These are phyloP conservation scores for Aplodontia rufa DNA, from an alignment of 2,113 vertebrate genomes.

Conservation along the genomic window DNA sequence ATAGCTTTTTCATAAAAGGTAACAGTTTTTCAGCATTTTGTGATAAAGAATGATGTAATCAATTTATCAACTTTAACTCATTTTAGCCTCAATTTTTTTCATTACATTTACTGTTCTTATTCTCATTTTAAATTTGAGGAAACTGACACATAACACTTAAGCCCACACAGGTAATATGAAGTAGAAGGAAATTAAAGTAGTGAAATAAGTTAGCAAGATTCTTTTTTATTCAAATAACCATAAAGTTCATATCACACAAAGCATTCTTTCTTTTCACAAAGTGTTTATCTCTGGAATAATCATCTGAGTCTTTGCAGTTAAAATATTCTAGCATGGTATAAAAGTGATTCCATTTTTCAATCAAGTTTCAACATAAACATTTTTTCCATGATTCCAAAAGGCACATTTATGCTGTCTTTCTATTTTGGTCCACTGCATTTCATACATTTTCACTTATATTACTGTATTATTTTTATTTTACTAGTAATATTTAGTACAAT, in stretches of 20 bases:
- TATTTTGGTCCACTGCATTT: not conserved
- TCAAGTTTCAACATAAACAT: not conserved
- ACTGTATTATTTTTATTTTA: not conserved
- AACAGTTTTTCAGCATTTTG: not conserved
- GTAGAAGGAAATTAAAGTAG: not conserved
- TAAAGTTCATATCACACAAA: not conserved
- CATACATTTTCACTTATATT: not conserved
- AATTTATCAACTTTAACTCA: not conserved
- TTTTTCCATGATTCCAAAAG: not conserved
- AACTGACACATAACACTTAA: not conserved
- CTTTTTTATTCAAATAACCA: not conserved
- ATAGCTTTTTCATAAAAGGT: not conserved
- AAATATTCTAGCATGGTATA: not conserved
- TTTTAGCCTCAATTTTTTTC: not conserved
- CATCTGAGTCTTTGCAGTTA: not conserved
- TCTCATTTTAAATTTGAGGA: not conserved
- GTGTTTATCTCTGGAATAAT: not conserved
- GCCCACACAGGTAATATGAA: not conserved
- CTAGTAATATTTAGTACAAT: not conserved
- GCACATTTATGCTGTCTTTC: not conserved
- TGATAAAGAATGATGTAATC: not conserved
- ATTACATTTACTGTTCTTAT: not conserved
- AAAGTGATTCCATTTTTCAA: not conserved
- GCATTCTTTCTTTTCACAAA: too few relatives aligned
- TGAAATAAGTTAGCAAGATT: not conserved